Conservation (phyloP, 2,797 vertebrate genomes). For the Melanotaenia trifasciata region DNA sequence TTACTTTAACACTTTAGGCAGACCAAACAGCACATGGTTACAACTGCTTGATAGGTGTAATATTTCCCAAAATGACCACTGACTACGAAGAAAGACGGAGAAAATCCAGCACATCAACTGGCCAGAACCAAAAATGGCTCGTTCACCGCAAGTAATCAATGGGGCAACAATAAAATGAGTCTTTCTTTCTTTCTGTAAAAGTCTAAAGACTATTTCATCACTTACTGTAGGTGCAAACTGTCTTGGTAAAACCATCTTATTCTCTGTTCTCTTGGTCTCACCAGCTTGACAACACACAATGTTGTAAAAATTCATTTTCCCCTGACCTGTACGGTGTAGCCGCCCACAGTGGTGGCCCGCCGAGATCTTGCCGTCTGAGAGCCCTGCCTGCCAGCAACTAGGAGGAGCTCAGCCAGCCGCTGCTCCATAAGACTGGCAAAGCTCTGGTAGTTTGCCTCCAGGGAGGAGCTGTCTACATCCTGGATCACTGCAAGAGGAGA, state of each 20-base stretch:
- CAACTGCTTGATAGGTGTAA: too few species aligned
- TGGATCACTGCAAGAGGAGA: conserved; percentile 88
- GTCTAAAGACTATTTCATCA: too few species aligned
- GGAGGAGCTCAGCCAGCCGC: conserved; percentile 92
- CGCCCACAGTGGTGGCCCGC: conserved; percentile 90
- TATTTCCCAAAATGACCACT: too few species aligned
- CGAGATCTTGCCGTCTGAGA: conserved; percentile 76
- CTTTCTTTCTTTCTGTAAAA: too few species aligned
- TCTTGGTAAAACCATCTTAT: background rate
- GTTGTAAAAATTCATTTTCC: background rate
- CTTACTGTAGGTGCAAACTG: background rate
- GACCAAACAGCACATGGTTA: too few species aligned
- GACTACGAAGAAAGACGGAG: too few species aligned
- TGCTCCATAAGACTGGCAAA: conserved; percentile 97
- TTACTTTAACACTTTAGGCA: too few species aligned
- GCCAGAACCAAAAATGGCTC: too few species aligned
- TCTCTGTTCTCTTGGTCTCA: background rate
- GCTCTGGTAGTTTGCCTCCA: conserved; percentile 95
- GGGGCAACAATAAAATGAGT: too few species aligned
- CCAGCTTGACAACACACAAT: background rate
- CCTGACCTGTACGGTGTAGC: conserved; percentile 92
- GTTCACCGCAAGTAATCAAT: too few species aligned
- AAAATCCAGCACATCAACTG: too few species aligned
- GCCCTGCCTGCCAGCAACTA: conserved; percentile 91
- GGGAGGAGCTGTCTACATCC: conserved; percentile 91